Evolutionary conservation across 2,113 vertebrate species (phyloP).

Genomic region (Speoplatyrhinus poulsoni): DNA sequence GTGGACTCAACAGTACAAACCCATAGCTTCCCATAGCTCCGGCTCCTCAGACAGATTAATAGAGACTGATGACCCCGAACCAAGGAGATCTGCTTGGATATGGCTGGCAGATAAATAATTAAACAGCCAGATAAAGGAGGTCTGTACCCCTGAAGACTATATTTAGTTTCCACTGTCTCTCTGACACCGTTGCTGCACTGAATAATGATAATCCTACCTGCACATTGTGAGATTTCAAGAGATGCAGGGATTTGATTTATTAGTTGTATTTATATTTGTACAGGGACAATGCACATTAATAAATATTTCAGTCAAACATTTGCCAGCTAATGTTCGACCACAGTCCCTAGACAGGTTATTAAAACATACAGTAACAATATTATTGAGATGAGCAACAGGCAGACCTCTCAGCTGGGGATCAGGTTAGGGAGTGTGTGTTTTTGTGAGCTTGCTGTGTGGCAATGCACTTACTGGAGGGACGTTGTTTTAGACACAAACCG

Average conservation of each 20-base stretch:
- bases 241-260: conserved; percentile 37
- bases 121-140: conserved; percentile 55
- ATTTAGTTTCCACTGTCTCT: conserved; percentile 52
- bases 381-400: too few species aligned
- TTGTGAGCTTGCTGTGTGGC: neutral
- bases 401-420: conserved; percentile 40
- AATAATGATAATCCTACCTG: neutral
- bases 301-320: too few species aligned
- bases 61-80: conserved; percentile 41
- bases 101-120: conserved; percentile 64
- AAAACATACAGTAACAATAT: too few species aligned
- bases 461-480: neutral
- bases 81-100: conserved; percentile 39
- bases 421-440: conserved; percentile 10
- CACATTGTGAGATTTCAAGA: conserved; percentile 27
- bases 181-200: conserved; percentile 12
- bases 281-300: too few species aligned
- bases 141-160: conserved; percentile 47
- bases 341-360: too few species aligned
- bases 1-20: neutral
- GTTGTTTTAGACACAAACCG: conserved; percentile 20
- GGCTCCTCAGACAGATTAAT: conserved; percentile 30
- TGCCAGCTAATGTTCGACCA: too few species aligned
- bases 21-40: neutral
- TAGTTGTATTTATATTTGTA: too few species aligned